These are phyloP conservation scores for Halocaridina rubra DNA, from an alignment of 2,888 invertebrate genomes.

Conservation along the genomic window DNA sequence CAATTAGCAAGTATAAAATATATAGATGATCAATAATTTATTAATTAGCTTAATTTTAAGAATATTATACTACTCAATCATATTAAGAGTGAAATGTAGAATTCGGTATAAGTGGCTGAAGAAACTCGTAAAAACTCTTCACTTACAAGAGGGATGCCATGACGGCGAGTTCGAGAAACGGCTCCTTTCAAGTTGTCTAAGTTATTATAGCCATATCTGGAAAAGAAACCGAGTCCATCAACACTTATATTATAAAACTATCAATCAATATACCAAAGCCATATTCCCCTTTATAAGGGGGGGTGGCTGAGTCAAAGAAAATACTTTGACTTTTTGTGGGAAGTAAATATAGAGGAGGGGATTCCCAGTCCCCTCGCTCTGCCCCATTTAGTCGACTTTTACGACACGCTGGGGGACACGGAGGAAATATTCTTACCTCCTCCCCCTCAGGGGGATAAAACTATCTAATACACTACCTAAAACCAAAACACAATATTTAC, in stretches of 20 bases:
- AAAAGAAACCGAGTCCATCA: neutral
- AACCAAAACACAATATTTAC: neutral
- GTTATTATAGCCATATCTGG: slow-evolving; percentile 73
- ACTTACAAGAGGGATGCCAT: slow-evolving; percentile 75
- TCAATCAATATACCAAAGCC: too few relatives aligned
- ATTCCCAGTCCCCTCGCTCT: too few relatives aligned
- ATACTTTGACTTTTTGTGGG: too few relatives aligned
- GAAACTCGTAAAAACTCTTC: neutral
- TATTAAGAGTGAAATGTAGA: neutral
- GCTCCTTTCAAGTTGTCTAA: slow-evolving; percentile 76
- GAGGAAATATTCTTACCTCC: too few relatives aligned
- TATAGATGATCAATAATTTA: neutral
- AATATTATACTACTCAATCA: neutral
- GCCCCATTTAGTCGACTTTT: too few relatives aligned
- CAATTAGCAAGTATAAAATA: neutral
- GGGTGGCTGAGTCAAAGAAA: too few relatives aligned
- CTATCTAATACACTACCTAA: neutral
- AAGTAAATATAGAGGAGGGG: too few relatives aligned
- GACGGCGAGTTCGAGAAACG: slow-evolving; percentile 77
- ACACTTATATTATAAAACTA: neutral
- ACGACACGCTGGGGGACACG: too few relatives aligned
- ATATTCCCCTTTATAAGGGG: too few relatives aligned
- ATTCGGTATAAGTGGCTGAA: neutral
- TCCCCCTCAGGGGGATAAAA: too few relatives aligned
- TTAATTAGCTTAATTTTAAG: neutral